Base-by-base conservation (phyloP, 2,888 invertebrate genomes). In the Scaptomyza tumidula region DNA sequence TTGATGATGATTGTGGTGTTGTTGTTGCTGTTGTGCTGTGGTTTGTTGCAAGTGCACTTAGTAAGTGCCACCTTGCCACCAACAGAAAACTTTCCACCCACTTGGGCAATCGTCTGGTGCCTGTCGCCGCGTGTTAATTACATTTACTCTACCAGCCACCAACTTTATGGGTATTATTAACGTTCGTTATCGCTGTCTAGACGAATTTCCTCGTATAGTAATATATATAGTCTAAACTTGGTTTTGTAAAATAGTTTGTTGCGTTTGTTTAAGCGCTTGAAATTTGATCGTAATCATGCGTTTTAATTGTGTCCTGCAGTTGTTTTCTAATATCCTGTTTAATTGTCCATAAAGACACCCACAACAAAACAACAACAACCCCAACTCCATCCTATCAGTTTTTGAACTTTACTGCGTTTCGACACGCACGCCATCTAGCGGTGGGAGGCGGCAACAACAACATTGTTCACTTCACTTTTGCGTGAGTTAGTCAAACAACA, bases 271-370 rank as follows among this genome's bases (percentile, higher is more conserved):
- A 63, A 71, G 31, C 60, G 76, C 53, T 70, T 71, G 44, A 58
- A 71, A 67, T 35, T 66, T 53, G 75, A 75, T 78, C 44, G 45
- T 63, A 52, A 68, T 78, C 71, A 71, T 48, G 62, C 14, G 62
- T 66, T 69, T 78, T 66, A 75, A 71, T 78, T 56, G 39, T 71
- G 78, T 67, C 65, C 66, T 75, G 71, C 63, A 53, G 58, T 69
- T 77, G 14, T 50, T 45, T 68, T 74, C 60, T 54, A 78, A 83
- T 86, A 80, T 86, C 78, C 84, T 80, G 80, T 70, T 76, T 71
- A 78, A 82, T 75, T 82, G 75, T 57, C 33, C 60, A 54, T 37
- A 50, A 49, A 46, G 31, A 44, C 61, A 33, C 19, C n/a, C 16
- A 31, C 41, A 41, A 29, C 2, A 33, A 9, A 3, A 35, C 39